Evolutionary conservation across 2,113 vertebrate species (phyloP).

Genomic region (Halichoerus grypus): DNA sequence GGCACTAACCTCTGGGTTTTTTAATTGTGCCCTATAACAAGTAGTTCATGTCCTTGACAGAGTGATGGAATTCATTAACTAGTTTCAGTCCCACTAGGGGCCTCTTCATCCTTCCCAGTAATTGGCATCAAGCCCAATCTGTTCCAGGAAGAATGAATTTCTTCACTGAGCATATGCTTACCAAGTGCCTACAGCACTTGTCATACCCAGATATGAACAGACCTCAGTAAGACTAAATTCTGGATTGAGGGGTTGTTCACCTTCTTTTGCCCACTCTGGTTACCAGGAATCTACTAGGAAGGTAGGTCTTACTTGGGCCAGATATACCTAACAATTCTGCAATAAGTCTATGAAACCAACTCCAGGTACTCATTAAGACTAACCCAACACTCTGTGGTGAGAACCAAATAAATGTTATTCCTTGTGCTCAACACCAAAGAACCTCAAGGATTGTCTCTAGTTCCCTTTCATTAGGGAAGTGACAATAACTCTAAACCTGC

Average conservation of each 20-base stretch:
- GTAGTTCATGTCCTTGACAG: background rate
- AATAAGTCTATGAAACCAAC: background rate
- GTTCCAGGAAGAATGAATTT: constrained; percentile 26
- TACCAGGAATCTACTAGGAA: background rate
- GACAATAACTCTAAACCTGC: background rate
- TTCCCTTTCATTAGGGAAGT: background rate
- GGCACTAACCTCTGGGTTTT: background rate
- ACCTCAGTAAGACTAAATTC: background rate
- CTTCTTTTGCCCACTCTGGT: background rate
- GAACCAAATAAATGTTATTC: background rate
- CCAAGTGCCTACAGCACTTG: background rate
- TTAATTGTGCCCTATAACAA: background rate
- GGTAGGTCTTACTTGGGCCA: background rate
- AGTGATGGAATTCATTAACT: constrained; percentile 8
- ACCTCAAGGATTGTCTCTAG: background rate
- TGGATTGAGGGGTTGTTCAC: background rate
- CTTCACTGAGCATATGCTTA: background rate
- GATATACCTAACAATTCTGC: background rate
- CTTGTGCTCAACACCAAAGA: background rate
- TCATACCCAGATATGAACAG: background rate
- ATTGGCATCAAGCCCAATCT: background rate
- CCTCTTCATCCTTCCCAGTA: background rate
- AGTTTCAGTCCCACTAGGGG: background rate
- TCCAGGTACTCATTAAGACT: background rate
- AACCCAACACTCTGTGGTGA: background rate